Evolutionary conservation across 2,797 vertebrate species (phyloP).

Genomic region (Gallinago solitaria): DNA sequence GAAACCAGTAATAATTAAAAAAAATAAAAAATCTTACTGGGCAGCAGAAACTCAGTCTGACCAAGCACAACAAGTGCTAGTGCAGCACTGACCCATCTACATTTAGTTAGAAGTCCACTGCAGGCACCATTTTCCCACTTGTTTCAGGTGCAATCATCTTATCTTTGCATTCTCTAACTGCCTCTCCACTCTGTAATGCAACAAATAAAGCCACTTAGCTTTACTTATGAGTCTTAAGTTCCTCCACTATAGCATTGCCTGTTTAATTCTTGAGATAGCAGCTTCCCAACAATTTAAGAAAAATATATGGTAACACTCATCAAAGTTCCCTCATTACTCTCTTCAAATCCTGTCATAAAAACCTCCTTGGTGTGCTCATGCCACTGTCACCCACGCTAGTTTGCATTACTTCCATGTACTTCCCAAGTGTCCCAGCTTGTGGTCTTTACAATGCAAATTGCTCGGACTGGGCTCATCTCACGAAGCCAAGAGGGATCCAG

Average conservation of each 20-base stretch:
- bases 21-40: neutral
- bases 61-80: neutral
- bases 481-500: neutral
- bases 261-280: neutral
- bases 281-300: neutral
- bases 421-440: neutral
- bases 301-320: neutral
- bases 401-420: neutral
- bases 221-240: neutral
- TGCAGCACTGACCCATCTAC: neutral
- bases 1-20: neutral
- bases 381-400: neutral
- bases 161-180: neutral
- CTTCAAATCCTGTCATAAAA: neutral
- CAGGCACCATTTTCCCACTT: neutral
- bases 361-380: neutral
- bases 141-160: neutral
- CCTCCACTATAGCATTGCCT: accelerated
- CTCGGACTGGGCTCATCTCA: neutral
- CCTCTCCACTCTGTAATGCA: neutral
- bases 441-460: neutral
- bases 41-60: neutral
- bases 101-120: neutral
- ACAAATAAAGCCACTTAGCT: neutral
- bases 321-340: neutral